Evolutionary conservation across 1,140 invertebrate species (phyloP), one percentile per base, ranked within the genome.

Genomic region (Proctacanthus coquilletti): DNA sequence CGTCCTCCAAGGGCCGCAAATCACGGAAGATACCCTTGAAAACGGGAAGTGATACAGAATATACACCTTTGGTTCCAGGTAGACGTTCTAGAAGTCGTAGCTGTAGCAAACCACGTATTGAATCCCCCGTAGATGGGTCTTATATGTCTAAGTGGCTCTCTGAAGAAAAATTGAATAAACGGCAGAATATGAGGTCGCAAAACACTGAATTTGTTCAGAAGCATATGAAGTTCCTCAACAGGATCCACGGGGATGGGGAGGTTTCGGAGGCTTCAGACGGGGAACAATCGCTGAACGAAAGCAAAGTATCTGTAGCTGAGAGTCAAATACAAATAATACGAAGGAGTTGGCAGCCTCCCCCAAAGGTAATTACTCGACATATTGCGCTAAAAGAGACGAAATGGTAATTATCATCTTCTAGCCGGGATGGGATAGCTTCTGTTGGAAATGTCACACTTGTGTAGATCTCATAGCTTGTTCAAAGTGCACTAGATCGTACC

Each of bases 391-490:
- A 19, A 36, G 14, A 8, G 0, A 3, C n/a, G 1, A 38, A 32
- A 6, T 13, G 30, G 6, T 31, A 10, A 10, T 2, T 13, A 36
- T 15, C 14, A 9, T 15, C 13, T 19, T 38, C 2, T 17, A 60
- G 57, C 31, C 35, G 19, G 56, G 65, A 4, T 68, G 63, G 45
- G 89, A 94, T 61, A 70, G 70, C 30, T 93, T 78, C 52, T 95
- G 89, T 56, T 95, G 88, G 88, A 63, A 80, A 31, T 95, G 89
- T 53, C 80, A 84, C 42, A 72, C 74, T 43, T 73, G 78, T 35
- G 49, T 41, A 13, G 41, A 48, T 1, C 52, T 65, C 4, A 62
- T 76, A 49, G 62, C 71, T 14, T 93, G 88, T 56, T 77, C 76
- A 42, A 74, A 78, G 18, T 95, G 88, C 61, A 80, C 84, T n/a